These are phyloP conservation scores for Hemitrygon akajei DNA, from an alignment of 2,797 vertebrate genomes.

Conservation along the genomic window DNA sequence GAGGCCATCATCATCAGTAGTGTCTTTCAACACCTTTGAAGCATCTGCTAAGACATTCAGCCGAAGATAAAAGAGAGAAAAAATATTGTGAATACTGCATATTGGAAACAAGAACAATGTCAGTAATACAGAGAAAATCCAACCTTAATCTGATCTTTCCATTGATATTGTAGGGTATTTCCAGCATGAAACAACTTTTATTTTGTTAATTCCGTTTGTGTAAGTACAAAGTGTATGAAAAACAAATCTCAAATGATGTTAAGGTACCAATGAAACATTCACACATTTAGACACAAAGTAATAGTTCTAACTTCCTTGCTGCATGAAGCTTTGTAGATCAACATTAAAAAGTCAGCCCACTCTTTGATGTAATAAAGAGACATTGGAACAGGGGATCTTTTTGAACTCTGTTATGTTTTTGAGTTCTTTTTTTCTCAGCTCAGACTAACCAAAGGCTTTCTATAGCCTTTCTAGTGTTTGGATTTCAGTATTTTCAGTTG, in stretches of 20 bases:
- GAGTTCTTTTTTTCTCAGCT: background rate
- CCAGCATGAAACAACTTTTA: background rate
- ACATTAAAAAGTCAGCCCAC: background rate
- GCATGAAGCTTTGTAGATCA: background rate
- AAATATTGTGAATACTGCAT: background rate
- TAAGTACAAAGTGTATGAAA: background rate
- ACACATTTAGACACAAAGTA: background rate
- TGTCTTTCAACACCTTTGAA: background rate
- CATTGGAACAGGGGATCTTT: background rate
- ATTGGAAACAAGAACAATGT: background rate
- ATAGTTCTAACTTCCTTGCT: background rate
- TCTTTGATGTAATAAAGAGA: background rate
- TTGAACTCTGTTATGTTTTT: background rate
- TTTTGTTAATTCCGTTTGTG: background rate
- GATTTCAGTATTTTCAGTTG: background rate
- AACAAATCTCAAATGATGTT: background rate
- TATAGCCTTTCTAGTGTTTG: background rate
- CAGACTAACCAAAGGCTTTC: background rate
- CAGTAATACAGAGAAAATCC: background rate
- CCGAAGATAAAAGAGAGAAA: background rate
- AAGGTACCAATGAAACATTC: background rate
- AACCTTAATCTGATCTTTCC: background rate
- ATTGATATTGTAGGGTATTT: background rate
- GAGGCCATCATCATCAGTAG: too few species aligned
- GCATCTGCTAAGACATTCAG: background rate